Evolutionary conservation across 1,140 invertebrate genomes (phyloP), one percentile per base, ranked within the genome.

Genomic region (Drosophila rufa): DNA sequence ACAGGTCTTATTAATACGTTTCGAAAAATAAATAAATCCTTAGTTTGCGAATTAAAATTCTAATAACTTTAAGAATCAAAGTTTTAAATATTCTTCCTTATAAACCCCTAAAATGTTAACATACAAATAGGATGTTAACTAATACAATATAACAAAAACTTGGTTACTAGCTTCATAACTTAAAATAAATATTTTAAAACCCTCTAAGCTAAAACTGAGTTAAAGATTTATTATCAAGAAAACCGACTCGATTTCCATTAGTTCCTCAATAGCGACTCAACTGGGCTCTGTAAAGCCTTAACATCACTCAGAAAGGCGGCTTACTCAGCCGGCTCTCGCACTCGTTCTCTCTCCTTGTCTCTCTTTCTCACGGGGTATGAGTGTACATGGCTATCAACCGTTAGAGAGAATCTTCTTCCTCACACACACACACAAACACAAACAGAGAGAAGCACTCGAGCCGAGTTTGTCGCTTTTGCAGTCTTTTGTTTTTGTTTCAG

Each of bases 361-460:
- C 14, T 30, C 30, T 40, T 14, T 7, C 65, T 82, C 45, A 46
- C 42, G 17, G 46, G 50, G 67, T 55, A 59, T 71, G 67, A 73
- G 69, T 59, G 64, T 36, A 79, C 66, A 51, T 33, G 43, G 66
- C 58, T 84, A 84, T 74, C 85, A 85, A 76, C 85, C 85, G 85
- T 89, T 89, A 89, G 85, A 90, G 80, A 87, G 78, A 76, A 64
- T 48, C 79, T 82, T 78, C 81, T 84, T 71, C 64, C 70, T 60
- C 70, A 73, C 67, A 59, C 19, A 59, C 19, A 36, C 9, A 51
- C 25, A 33, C 30, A 15, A 3, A 51, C 25, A 33, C 30, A 15
- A 3, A 19, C 53, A 25, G 48, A 15, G 27, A 36, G 27, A 25
- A 60, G 38, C 36, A 74, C 42, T 47, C 47, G 48, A 30, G 45